These are phyloP conservation scores for Atta colombica DNA, from an alignment of 1,140 invertebrate genomes.

Conservation along the genomic window DNA sequence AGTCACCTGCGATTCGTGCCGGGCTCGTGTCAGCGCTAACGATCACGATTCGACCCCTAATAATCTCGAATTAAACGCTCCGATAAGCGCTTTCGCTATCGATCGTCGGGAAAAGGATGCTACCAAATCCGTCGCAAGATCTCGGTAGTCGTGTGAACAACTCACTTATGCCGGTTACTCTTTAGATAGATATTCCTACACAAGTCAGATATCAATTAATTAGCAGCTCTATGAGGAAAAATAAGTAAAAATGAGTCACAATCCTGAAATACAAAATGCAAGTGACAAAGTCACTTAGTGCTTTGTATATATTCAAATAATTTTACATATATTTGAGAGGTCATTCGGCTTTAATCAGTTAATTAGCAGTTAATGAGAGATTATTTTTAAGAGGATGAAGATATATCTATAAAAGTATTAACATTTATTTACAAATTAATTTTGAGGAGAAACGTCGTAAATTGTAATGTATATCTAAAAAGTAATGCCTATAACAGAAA, in stretches of 20 bases:
- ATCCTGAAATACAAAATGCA: background rate
- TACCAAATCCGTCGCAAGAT: background rate
- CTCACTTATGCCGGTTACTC: background rate
- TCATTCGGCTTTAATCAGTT: background rate
- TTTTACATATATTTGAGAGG: background rate
- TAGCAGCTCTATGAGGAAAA: background rate
- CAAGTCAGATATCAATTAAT: background rate
- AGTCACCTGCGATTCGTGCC: constrained; percentile 79
- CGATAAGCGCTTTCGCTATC: constrained; percentile 66
- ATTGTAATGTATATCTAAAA: background rate
- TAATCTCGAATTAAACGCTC: constrained; percentile 79
- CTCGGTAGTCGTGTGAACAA: constrained; percentile 16
- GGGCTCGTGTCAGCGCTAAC: constrained; percentile 75
- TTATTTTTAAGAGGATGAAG: background rate
- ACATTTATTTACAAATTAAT: background rate
- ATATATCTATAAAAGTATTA: background rate
- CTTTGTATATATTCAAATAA: background rate
- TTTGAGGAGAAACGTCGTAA: background rate
- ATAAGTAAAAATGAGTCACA: background rate
- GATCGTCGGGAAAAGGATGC: background rate
- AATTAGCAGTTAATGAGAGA: background rate
- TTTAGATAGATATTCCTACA: background rate
- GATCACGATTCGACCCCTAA: constrained; percentile 77
- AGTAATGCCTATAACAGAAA: no score
- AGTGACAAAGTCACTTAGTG: no score